Evolutionary conservation across 2,797 vertebrate genomes (phyloP).

Genomic region (Amblyraja radiata): DNA sequence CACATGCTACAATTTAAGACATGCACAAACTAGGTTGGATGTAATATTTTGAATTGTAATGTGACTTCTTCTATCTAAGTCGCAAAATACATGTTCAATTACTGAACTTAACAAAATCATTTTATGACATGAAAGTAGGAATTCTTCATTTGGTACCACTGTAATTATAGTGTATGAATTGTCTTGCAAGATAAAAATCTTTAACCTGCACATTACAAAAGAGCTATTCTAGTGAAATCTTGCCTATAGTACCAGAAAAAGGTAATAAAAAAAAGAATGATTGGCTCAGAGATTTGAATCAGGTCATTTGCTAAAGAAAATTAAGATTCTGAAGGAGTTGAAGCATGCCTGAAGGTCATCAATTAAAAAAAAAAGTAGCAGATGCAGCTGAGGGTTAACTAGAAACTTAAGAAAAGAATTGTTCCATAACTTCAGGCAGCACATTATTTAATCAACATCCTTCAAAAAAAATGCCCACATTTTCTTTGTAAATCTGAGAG

Average conservation of each 20-base stretch:
- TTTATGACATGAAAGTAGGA: conserved; percentile 29
- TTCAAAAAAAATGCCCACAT: background rate
- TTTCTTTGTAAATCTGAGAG: background rate
- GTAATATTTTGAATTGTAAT: conserved; percentile 2
- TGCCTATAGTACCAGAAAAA: conserved; percentile 37
- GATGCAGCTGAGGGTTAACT: conserved; percentile 28
- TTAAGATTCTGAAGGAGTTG: conserved; percentile 38
- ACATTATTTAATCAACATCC: conserved; percentile 35
- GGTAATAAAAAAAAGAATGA: conserved; percentile 38
- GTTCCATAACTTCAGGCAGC: conserved; percentile 37
- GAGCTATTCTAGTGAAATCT: conserved; percentile 36
- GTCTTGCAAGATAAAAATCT: conserved; percentile 37
- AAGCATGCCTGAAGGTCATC: conserved; percentile 37
- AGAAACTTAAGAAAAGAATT: conserved; percentile 36
- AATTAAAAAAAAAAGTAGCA: conserved; percentile 33
- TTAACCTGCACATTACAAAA: conserved; percentile 38
- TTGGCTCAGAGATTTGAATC: conserved; percentile 37
- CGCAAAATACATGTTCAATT: conserved; percentile 28
- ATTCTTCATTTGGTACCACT: conserved; percentile 24
- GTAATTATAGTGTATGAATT: conserved; percentile 37
- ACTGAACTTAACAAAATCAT: conserved; percentile 33
- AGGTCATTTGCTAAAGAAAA: conserved; percentile 39
- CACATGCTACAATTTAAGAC: background rate
- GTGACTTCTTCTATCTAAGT: background rate
- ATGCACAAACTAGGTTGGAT: conserved; percentile 2